These are phyloP conservation scores for Agrypnia vestita DNA, from an alignment of 1,140 invertebrate genomes.

Conservation along the genomic window DNA sequence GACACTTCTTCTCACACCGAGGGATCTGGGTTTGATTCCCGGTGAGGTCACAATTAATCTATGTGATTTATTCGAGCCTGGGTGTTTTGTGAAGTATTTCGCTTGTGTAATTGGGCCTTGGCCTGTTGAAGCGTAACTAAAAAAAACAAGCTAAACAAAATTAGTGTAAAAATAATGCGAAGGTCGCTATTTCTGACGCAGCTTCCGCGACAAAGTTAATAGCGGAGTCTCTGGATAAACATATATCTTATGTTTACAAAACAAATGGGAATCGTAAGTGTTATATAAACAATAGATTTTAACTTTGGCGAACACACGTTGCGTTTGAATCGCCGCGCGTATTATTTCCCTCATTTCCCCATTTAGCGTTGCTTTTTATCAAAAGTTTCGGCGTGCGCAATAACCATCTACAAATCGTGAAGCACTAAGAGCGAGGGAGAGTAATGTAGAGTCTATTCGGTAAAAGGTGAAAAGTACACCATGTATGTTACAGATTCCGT, in stretches of 20 bases:
- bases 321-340: neutral
- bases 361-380: neutral
- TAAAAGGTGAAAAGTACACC: neutral
- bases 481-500: neutral
- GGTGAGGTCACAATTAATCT: no score
- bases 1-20: no score
- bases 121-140: no score
- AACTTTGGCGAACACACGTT: neutral
- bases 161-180: no score
- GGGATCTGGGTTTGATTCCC: no score
- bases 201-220: no score
- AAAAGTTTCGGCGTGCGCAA: slow-evolving; percentile 21
- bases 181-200: no score
- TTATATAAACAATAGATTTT: neutral
- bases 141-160: no score
- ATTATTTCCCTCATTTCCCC: neutral
- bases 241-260: neutral
- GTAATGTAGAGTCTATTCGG: neutral
- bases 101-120: no score
- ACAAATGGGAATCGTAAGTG: neutral
- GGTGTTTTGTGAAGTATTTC: no score
- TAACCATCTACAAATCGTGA: neutral
- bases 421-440: neutral
- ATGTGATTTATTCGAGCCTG: no score
- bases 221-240: no score